Conservation (phyloP, 1,140 invertebrate genomes). For the Monomorium pharaonis region DNA sequence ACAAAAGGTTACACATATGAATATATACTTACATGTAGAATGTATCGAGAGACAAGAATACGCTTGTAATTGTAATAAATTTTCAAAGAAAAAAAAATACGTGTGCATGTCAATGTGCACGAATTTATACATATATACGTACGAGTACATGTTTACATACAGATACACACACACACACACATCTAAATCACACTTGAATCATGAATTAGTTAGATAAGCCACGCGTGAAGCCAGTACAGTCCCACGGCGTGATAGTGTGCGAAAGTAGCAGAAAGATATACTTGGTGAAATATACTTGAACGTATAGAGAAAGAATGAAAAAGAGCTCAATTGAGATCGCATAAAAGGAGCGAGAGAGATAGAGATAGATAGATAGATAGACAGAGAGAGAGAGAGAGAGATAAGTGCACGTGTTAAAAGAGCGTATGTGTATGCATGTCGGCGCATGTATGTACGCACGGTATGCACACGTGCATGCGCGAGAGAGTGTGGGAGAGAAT, state of each 20-base stretch:
- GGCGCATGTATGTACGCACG: too few relatives aligned
- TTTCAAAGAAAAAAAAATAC: background rate
- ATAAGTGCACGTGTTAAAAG: slow-evolving; percentile 44
- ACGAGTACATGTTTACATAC: slow-evolving; percentile 29
- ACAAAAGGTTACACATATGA: background rate
- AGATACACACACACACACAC: slow-evolving; percentile 50
- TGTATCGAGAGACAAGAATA: background rate
- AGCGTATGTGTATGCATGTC: slow-evolving; percentile 25
- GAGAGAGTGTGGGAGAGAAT: slow-evolving; percentile 61
- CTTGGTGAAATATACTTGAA: slow-evolving; percentile 51
- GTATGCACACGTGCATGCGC: slow-evolving; percentile 24
- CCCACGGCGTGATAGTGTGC: slow-evolving; percentile 76
- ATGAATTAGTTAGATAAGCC: slow-evolving; percentile 79
- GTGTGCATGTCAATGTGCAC: slow-evolving; percentile 11
- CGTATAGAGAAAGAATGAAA: slow-evolving; percentile 29
- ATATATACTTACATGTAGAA: background rate
- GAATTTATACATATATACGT: slow-evolving; percentile 4
- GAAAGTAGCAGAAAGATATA: slow-evolving; percentile 56
- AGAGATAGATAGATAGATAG: slow-evolving; percentile 3
- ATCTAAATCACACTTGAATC: slow-evolving; percentile 65
- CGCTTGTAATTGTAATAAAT: slow-evolving; percentile 8
- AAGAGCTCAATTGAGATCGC: slow-evolving; percentile 12
- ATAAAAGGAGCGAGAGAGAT: slow-evolving; percentile 6
- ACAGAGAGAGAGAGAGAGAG: slow-evolving; percentile 2
- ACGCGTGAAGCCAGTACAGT: slow-evolving; percentile 81